Evolutionary conservation across 2,888 invertebrate genomes (phyloP).

Genomic region (Eristalinus aeneus): DNA sequence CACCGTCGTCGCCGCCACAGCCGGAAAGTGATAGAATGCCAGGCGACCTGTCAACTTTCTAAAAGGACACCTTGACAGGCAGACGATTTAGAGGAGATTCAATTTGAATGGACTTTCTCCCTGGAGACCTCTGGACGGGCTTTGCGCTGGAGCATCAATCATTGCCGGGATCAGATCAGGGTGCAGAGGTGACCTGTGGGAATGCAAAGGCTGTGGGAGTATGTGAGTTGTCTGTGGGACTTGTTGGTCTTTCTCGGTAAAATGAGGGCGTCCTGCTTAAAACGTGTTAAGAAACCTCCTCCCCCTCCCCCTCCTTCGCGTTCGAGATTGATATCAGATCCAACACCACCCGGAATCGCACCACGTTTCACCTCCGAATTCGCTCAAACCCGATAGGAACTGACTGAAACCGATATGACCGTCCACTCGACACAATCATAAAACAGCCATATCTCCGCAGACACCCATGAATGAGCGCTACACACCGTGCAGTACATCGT

Average conservation of each 20-base stretch:
- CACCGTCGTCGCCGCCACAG: too few relatives aligned
- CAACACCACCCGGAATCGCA: not conserved
- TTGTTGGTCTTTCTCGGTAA: too few relatives aligned
- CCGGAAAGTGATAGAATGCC: not conserved
- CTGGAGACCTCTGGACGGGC: not conserved
- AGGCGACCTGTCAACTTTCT: not conserved
- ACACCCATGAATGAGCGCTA: not conserved
- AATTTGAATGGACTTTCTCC: not conserved
- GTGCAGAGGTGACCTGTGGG: not conserved
- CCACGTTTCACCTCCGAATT: not conserved
- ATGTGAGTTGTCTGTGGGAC: not conserved
- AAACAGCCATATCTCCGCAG: not conserved
- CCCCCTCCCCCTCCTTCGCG: too few relatives aligned
- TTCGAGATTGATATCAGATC: too few relatives aligned
- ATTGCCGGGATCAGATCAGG: not conserved
- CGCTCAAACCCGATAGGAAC: not conserved
- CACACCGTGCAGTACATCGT: not conserved
- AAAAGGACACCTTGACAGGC: not conserved
- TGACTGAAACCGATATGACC: not conserved
- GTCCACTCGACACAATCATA: not conserved
- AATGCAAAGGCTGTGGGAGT: not conserved
- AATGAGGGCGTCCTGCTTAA: too few relatives aligned
- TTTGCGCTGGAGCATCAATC: not conserved
- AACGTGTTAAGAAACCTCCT: too few relatives aligned
- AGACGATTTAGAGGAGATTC: not conserved